A percentile compares a stretch with the other conserved stretches of the same genome.
Conservation (phyloP, 2,888 invertebrate species). For the Villa cingulata region DNA sequence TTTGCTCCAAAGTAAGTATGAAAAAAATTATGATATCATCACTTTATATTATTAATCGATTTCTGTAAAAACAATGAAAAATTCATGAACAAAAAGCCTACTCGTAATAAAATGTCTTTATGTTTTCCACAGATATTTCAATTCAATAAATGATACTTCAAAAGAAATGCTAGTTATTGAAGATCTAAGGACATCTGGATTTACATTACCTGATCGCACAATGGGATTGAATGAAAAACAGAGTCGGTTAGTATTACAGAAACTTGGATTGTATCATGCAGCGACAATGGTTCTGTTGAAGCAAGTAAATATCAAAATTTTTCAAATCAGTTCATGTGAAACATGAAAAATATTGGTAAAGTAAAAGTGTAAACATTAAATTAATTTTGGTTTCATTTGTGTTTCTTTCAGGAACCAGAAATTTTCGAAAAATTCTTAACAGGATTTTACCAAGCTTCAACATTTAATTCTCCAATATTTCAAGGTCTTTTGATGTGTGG, state of each 20-base stretch:
- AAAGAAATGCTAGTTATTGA: background rate
- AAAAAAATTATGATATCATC: too few species aligned
- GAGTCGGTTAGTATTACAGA: background rate
- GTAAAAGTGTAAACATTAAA: too few species aligned
- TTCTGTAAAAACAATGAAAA: too few species aligned
- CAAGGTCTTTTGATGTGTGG: constrained; percentile 9
- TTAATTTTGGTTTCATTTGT: too few species aligned
- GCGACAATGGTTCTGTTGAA: background rate
- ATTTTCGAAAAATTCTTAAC: constrained; percentile 7
- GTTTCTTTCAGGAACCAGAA: constrained; percentile 10
- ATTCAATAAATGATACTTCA: background rate
- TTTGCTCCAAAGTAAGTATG: background rate
- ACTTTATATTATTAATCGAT: too few species aligned
- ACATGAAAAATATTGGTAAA: too few species aligned
- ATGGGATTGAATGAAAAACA: background rate
- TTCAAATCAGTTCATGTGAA: too few species aligned
- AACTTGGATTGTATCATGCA: background rate
- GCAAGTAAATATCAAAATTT: too few species aligned
- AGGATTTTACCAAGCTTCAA: background rate
- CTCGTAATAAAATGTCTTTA: too few species aligned
- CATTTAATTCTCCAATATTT: constrained; percentile 3
- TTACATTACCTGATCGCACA: background rate
- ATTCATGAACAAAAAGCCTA: too few species aligned
- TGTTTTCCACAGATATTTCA: background rate
- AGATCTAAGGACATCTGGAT: background rate